A percentile compares a stretch with the other conserved stretches of the same genome.
These are phyloP conservation scores for Antitype chi DNA, from an alignment of 2,888 invertebrate genomes.

Conservation along the genomic window DNA sequence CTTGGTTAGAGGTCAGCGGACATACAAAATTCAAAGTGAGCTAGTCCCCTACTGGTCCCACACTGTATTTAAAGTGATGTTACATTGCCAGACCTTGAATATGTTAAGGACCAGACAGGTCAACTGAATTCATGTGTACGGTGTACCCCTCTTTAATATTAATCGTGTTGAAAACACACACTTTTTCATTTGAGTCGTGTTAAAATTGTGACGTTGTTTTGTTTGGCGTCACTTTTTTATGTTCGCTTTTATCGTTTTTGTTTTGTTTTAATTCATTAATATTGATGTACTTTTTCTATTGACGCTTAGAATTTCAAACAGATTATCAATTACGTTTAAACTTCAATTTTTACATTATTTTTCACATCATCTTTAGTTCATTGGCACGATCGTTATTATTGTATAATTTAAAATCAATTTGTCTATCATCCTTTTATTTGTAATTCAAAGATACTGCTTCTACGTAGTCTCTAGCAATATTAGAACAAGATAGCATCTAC, in stretches of 20 bases:
- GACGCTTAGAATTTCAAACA: constrained; percentile 13
- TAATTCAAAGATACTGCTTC: not conserved
- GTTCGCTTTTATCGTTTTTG: constrained; percentile 12
- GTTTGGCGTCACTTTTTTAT: constrained; percentile 46
- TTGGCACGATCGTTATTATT: not conserved
- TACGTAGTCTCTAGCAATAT: not conserved
- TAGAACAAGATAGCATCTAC: constrained; percentile 10
- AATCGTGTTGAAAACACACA: constrained; percentile 65
- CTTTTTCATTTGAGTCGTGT: constrained; percentile 54
- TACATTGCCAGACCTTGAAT: constrained; percentile 72
- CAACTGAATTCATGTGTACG: constrained; percentile 77
- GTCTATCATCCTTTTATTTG: not conserved
- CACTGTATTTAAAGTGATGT: constrained; percentile 64
- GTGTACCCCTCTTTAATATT: constrained; percentile 78
- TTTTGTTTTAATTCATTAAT: constrained; percentile 29
- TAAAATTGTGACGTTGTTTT: constrained; percentile 54
- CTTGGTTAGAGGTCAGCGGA: constrained; percentile 68
- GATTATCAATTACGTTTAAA: not conserved
- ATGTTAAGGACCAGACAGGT: constrained; percentile 73
- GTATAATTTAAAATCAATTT: not conserved
- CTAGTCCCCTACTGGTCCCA: constrained; percentile 54
- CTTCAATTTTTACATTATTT: not conserved
- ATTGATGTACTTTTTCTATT: constrained; percentile 10
- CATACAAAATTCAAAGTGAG: constrained; percentile 67
- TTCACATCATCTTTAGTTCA: not conserved